Percentiles rank a stretch among this genome's conserved stretches.
phyloP scores from a whole-genome alignment of 2,113 vertebrate genomes.

The Panthera tigris region DNA sequence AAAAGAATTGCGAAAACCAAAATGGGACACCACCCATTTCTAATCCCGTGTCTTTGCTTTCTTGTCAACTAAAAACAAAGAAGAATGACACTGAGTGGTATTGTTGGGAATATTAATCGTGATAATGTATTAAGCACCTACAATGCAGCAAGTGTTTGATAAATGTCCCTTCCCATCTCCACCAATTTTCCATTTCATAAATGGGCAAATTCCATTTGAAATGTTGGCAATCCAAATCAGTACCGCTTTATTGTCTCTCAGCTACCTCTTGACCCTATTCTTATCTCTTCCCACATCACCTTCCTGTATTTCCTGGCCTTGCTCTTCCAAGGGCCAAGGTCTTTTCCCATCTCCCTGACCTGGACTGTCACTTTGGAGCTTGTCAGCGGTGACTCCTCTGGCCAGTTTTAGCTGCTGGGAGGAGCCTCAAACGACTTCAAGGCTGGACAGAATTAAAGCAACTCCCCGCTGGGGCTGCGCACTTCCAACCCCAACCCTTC shows the following conservation, averaged over 20 bases:
- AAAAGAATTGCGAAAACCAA: neutral
- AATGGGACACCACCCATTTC: neutral
- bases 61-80: neutral
- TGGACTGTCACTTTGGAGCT: neutral
- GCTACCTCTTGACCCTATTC: constrained; percentile 18
- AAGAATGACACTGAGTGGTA: neutral
- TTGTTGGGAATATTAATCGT: neutral
- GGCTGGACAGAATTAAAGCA: neutral
- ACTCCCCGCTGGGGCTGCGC: neutral
- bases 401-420: neutral
- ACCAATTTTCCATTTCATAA: constrained; percentile 61
- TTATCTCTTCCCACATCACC: constrained; percentile 64
- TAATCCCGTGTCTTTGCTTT: neutral
- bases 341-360: constrained; percentile 48
- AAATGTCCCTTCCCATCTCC: neutral
- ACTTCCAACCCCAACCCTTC: neutral
- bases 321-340: constrained; percentile 45
- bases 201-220: constrained; percentile 66
- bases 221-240: constrained; percentile 17
- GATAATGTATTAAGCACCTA: neutral
- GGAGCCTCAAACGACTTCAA: neutral
- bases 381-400: neutral
- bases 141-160: neutral
- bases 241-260: neutral
- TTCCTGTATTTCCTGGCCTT: constrained; percentile 66